Base-by-base conservation (phyloP, 2,113 vertebrate species). In the Rhadina sibilatrix region DNA sequence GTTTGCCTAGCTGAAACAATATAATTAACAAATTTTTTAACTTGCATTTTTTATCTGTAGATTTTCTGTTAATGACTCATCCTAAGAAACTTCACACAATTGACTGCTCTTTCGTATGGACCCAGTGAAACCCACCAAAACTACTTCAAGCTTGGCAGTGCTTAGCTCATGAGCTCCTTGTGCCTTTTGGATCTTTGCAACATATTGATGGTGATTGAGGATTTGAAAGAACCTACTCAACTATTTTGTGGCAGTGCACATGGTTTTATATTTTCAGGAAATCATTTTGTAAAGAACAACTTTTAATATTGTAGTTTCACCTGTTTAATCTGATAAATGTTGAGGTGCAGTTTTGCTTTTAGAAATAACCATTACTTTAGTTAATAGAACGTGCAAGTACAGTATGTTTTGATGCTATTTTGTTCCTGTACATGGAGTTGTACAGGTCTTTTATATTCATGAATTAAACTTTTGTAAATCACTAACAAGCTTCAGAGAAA, bases 121-220 rank as follows among this genome's bases (percentile, higher is more conserved):
- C 94, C 95, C 94, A 97, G 93, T 97, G 93, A 97, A 96, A 97
- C 94, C 98, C 98, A 98, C 97, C 97, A 97, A 97, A 97, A 97
- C 95, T 97, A 97, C 96, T 98, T 97, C 97, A 98, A 96, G 96
- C 97, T 98, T 98, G 97, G 94, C 95, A 96, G 63, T 97, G 97
- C 97, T 98, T 98, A 97, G 97, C 88, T 98, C 96, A 94, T 98
- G 97, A 98, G 97, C 96, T 98, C 98, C 97, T 93, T 96, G 98
- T 98, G 98, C 98, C 98, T 98, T 98, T 98, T 97, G 97, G 97
- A 98, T 98, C 95, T 98, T 98, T 97, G 96, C 95, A 94, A 97
- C 97, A 92, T 95, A 93, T 91, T 84, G 83, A 93, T 87, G 95
- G 95, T 92, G 93, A 95, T 91, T 95, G 96, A 97, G 96, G 97